These are phyloP conservation scores for Gryon sp. DNA, from an alignment of 1,140 invertebrate genomes.

Conservation along the genomic window DNA sequence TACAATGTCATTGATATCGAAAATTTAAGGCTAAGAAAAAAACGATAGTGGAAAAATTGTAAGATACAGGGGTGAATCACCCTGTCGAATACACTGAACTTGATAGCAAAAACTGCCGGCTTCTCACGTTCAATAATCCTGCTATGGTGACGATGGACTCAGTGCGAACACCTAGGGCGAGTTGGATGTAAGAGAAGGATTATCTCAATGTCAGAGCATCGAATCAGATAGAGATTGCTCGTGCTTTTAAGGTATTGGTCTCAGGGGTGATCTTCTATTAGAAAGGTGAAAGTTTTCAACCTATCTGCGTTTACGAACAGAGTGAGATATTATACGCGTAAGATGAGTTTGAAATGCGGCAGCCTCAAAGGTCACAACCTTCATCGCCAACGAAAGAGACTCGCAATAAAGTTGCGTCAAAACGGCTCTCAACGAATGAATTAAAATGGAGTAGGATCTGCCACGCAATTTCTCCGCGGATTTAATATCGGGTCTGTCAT, in stretches of 20 bases:
- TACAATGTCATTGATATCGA: constrained; percentile 53
- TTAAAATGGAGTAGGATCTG: constrained; percentile 48
- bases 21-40: constrained; percentile 55
- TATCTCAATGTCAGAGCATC: constrained; percentile 68
- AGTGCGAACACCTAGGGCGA: constrained; percentile 53
- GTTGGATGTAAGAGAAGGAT: constrained; percentile 74
- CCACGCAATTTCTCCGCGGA: constrained; percentile 43
- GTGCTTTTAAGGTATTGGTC: constrained; percentile 74
- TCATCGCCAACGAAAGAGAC: constrained; percentile 36
- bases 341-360: constrained; percentile 62
- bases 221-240: constrained; percentile 70
- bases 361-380: constrained; percentile 54
- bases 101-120: constrained; percentile 69
- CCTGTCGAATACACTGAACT: constrained; percentile 68
- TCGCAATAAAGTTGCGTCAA: constrained; percentile 51
- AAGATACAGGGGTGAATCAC: constrained; percentile 66
- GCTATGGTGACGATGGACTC: constrained; percentile 51
- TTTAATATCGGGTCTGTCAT: constrained; percentile 46
- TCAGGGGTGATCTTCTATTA: constrained; percentile 58
- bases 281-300: constrained; percentile 53
- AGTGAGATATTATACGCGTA: constrained; percentile 70
- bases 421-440: constrained; percentile 30
- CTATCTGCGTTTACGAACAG: constrained; percentile 59
- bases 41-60: constrained; percentile 67
- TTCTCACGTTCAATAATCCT: constrained; percentile 67